phyloP scores from a whole-genome alignment of 2,888 invertebrate species.

The Hirtodrosophila cameraria region DNA sequence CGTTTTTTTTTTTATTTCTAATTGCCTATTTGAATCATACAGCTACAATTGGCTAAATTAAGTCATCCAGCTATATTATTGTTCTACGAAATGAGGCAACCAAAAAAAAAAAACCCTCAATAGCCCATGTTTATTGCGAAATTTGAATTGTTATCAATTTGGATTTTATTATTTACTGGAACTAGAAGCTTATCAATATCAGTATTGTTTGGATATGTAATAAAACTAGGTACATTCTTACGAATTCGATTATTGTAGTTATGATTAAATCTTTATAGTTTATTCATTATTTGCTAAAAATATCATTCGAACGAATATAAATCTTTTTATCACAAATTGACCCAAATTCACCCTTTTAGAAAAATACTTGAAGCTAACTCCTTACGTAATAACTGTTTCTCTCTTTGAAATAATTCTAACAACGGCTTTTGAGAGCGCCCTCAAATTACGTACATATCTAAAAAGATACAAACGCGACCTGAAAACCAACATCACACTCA shows the following conservation, averaged over 20 bases:
- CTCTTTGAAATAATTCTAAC: background rate
- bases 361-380: background rate
- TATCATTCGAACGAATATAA: no score
- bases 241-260: background rate
- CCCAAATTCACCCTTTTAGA: no score
- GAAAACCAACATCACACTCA: conserved; percentile 46
- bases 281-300: no score
- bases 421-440: background rate
- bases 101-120: background rate
- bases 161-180: conserved; percentile 13
- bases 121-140: conserved; percentile 6
- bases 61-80: conserved; percentile 11
- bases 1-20: background rate
- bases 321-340: no score
- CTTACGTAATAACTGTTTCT: background rate
- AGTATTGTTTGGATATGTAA: background rate
- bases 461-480: conserved; percentile 54
- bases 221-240: background rate
- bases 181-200: conserved; percentile 25
- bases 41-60: background rate
- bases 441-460: conserved; percentile 26
- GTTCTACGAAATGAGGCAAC: conserved; percentile 6
- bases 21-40: background rate
- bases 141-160: conserved; percentile 8
- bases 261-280: no score